These are phyloP conservation scores for Cosmia trapezina DNA, from an alignment of 2,888 invertebrate genomes.

Conservation along the genomic window DNA sequence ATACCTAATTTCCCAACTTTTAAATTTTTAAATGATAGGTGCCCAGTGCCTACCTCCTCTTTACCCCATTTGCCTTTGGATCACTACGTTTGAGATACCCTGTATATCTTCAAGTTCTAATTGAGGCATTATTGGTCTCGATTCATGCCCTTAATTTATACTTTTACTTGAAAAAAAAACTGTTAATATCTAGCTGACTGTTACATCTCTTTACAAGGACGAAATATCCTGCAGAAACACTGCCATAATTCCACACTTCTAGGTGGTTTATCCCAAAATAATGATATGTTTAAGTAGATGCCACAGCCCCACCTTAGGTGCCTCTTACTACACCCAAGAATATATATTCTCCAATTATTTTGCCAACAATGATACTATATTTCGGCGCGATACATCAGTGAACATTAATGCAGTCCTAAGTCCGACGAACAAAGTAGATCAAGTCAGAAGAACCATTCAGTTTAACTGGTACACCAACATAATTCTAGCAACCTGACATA, in stretches of 20 bases:
- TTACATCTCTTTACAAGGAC: not conserved
- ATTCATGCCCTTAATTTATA: too few species aligned
- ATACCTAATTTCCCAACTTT: too few species aligned
- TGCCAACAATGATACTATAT: slow-evolving; percentile 35
- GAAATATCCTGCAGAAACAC: not conserved
- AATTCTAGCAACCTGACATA: too few species aligned
- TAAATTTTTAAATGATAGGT: too few species aligned
- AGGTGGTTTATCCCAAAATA: slow-evolving; percentile 5
- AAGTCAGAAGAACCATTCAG: not conserved
- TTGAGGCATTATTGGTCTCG: not conserved
- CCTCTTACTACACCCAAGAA: slow-evolving; percentile 8
- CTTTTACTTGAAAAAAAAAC: not conserved
- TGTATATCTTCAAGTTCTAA: not conserved
- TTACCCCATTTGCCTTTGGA: too few species aligned
- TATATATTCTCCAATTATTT: slow-evolving; percentile 46
- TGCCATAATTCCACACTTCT: not conserved
- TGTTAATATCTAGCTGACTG: not conserved
- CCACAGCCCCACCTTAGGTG: not conserved
- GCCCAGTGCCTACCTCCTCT: too few species aligned
- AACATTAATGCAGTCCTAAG: slow-evolving; percentile 41
- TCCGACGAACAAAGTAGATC: not conserved
- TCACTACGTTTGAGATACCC: too few species aligned
- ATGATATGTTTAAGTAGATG: slow-evolving; percentile 5
- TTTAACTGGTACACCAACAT: too few species aligned
- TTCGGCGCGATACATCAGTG: slow-evolving; percentile 36